Base-by-base conservation (phyloP, 2,888 invertebrate genomes). In the Luperina nickerlii region DNA sequence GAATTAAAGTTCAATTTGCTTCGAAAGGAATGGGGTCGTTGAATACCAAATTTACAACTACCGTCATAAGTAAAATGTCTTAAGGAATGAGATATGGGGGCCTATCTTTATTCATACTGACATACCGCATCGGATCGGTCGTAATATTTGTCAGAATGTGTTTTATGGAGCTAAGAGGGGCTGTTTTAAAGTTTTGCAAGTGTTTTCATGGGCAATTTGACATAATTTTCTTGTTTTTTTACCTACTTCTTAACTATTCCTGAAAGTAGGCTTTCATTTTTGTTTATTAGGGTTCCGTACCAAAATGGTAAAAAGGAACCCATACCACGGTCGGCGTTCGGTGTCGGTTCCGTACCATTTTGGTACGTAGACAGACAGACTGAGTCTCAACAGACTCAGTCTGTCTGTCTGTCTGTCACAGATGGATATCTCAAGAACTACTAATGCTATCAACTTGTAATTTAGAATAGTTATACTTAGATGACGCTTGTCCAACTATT, bases 11-110 rank as follows among this genome's bases (percentile, higher is more conserved):
- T 74, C 27, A 86, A 42, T 78, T 73, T 90, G 2, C 24, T 9
- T 7, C 67, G 57, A 2, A 0, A 7, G 0, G 6, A 69, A n/a
- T 48, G 66, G 78, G 79, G 88, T 88, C 89, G 90, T 90, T 86
- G 90, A 92, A 90, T 88, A 92, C 90, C 87, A 93, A 94, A 95
- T 95, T 94, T 95, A 95, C 93, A 94, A 93, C 94, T 94, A 93
- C 92, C 93, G 88, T 91, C 94, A 94, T 94, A 94, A 95, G 95
- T 94, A 93, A 93, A 93, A 94, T 89, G 94, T 94, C 94, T 93
- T 91, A 91, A 89, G 92, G 90, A 91, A 93, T 95, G 95, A 95
- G 90, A 93, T 93, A 95, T 94, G 94, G 87, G 87, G 92, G 91
- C 91, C 93, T 91, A 95, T 94, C 94, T 94, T 95, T 94, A 95